Base-by-base conservation (phyloP, 1,140 invertebrate genomes). In the Drosophila kurseongensis region DNA sequence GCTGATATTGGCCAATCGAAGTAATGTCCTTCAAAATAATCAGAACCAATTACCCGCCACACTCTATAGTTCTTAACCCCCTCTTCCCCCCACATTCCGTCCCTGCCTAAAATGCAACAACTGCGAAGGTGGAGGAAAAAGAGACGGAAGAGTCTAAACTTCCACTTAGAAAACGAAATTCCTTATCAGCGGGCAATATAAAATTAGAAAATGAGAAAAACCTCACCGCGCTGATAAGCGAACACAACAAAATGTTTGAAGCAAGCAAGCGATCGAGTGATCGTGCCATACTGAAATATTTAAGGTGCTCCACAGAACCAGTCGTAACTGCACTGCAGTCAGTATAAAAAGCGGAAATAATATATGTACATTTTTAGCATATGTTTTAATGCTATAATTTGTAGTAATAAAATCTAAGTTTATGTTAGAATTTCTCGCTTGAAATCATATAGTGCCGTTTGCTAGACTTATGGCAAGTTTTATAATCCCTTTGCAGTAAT, bases 21-120 rank as follows among this genome's bases (percentile, higher is more conserved):
- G 55, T 44, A 80, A 74, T 89, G 84, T 90, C 84, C 84, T 89
- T 85, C 84, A 89, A 90, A 89, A 73, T 90, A 89, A 89, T 90
- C 84, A 80, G 77, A 77, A 80, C 60, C 68, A 83, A 89, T 89
- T 75, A 69, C 80, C 55, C 52, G 58, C 18, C 78, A 63, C 63
- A 75, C 60, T 57, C 16, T 58, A 44, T 66, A 45, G 52, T 10
- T 4, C 38, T 4, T n/a, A 32, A 3, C 40, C 59, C 14, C 38
- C 27, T 18, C 4, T 42, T 23, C 5, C 36, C 36, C 65, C 63
- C 16, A 40, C 38, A n/a, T 0, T 42, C 29, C 27, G 27, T 13
- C 48, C 7, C 48, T 10, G 48, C 5, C n/a, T 5, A 54, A 55
- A 72, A 51, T 68, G 65, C 44, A 71, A 65, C 58, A 72, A 68